These are phyloP conservation scores for Euproctis similis DNA, from an alignment of 2,888 invertebrate species.

Conservation along the genomic window DNA sequence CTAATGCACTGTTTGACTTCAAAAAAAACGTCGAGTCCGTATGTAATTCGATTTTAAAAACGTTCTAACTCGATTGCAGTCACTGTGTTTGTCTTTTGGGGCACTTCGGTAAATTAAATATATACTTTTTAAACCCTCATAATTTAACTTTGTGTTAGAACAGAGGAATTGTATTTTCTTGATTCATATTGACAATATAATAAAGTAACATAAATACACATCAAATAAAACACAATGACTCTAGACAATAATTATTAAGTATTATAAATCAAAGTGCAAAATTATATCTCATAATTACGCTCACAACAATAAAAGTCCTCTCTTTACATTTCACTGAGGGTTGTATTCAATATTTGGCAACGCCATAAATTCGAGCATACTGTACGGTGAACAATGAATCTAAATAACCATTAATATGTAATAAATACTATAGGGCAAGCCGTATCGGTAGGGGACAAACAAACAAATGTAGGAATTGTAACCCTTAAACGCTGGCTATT, in stretches of 20 bases:
- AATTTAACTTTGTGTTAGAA: no score
- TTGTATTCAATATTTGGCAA: constrained; percentile 60
- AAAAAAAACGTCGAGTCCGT: constrained; percentile 49
- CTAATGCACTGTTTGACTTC: constrained; percentile 58
- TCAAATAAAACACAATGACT: constrained; percentile 4
- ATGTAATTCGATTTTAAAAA: constrained; percentile 48
- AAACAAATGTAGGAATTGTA: constrained; percentile 66
- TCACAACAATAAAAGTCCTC: constrained; percentile 39
- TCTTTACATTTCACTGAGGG: constrained; percentile 49
- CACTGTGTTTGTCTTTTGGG: constrained; percentile 20
- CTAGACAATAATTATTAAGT: constrained; percentile 10
- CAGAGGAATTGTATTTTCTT: no score
- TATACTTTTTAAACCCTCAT: no score
- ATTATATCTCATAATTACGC: constrained; percentile 50
- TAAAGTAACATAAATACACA: not conserved
- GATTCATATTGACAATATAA: no score
- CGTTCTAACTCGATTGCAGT: constrained; percentile 33
- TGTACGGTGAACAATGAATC: constrained; percentile 71
- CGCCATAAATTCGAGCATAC: constrained; percentile 72
- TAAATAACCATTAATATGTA: constrained; percentile 77
- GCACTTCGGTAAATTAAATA: no score
- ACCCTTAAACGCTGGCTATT: constrained; percentile 59
- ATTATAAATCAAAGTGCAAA: constrained; percentile 30
- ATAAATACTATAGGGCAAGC: constrained; percentile 73
- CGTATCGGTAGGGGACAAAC: constrained; percentile 66